Base-by-base conservation (phyloP, 2,888 invertebrate genomes). In the Melieria picta region DNA sequence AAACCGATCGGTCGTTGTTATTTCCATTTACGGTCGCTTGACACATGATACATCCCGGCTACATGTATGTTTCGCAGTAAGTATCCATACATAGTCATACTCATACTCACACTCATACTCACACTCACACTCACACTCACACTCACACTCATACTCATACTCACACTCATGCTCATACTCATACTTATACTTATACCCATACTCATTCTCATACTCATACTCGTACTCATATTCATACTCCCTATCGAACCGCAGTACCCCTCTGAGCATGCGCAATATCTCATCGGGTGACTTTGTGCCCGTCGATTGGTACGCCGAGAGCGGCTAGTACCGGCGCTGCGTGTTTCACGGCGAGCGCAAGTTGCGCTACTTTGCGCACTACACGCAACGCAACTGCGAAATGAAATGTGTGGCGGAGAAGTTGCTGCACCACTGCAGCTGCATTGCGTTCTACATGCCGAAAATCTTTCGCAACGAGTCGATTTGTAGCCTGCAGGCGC, bases 371-470 rank as follows among this genome's bases (percentile, higher is more conserved):
- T 85, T 80, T 82, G 87, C 91, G 79, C 92, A 92, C 1, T 94
- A 94, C 85, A 93, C 93, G 0, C 90, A 93, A 81, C 90, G 90
- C 74, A 94, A 94, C 83, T 94, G 94, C 81, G 90, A 91, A 82
- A 89, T 93, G 87, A 94, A 94, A 85, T 94, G 94, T 84, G 91
- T 93, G 83, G 92, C 94, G 0, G 90, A 90, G 77, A 91, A 93
- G 79, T 87, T 92, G 73, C 84, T 89, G 45, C 69, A 80, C 13
- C 79, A 80, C 71, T 85, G 85, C 69, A 81, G 80, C 47, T 86
- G 84, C 69, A 79, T 84, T 30, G 78, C 80, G 7, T 84, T 80
- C 75, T 85, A 81, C 64, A 83, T 85, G 81, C 88, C 88, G n/a
- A 86, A 81, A 91, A 91, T 93, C 83, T 90, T 91, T 74, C 89